Percentiles rank a stretch among this genome's conserved stretches.
These are phyloP conservation scores for Nothobranchius kuhntae DNA, from an alignment of 2,113 vertebrate genomes.

Conservation along the genomic window DNA sequence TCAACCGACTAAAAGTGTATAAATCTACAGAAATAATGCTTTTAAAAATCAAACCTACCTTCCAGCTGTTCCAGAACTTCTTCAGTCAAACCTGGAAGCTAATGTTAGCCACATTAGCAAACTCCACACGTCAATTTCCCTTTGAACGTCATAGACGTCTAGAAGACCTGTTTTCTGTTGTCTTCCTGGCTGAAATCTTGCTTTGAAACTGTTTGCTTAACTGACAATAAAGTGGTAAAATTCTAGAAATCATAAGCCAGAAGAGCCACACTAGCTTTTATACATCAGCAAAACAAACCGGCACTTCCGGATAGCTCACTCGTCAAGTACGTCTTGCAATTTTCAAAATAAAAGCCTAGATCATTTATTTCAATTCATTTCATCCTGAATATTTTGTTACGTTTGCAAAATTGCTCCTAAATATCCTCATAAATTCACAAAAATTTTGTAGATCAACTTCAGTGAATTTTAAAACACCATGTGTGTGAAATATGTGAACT, in stretches of 20 bases:
- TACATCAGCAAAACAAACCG: not conserved
- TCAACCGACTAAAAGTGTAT: not conserved
- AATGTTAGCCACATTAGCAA: constrained; percentile 43
- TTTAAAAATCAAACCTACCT: constrained; percentile 11
- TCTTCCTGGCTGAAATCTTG: rapidly evolving
- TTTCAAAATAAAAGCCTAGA: not conserved
- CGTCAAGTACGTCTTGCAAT: not conserved
- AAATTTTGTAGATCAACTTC: no score
- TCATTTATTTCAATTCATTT: no score
- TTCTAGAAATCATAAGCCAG: not conserved
- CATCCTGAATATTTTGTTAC: no score
- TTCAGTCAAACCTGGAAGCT: not conserved
- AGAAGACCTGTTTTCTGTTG: no score
- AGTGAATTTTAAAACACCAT: no score
- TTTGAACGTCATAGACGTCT: constrained; percentile 1
- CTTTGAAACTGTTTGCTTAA: rapidly evolving
- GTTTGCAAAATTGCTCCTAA: no score
- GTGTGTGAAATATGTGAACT: no score
- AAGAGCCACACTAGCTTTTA: not conserved
- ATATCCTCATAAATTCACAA: no score
- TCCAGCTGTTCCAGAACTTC: constrained; percentile 9
- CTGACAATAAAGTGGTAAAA: no score
- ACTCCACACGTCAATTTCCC: constrained; percentile 5
- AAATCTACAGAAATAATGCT: constrained; percentile 1
- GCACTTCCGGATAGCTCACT: no score